phyloP scores from a whole-genome alignment of 2,797 vertebrate genomes.

The Catharus ustulatus region DNA sequence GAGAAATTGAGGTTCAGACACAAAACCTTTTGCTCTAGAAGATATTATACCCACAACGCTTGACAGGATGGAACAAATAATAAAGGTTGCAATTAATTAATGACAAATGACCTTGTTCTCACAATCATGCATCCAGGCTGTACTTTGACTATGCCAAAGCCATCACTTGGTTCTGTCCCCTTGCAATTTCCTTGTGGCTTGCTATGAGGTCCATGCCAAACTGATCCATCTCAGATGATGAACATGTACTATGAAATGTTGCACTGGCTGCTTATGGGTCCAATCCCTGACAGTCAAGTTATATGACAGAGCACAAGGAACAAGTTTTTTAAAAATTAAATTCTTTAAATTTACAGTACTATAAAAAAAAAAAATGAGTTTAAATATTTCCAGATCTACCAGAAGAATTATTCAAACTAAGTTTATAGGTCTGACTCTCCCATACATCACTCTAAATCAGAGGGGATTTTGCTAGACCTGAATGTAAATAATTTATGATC shows the following conservation, averaged over 20 bases:
- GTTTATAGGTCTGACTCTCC: constrained; percentile 47
- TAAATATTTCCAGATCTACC: constrained; percentile 65
- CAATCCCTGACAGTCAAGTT: background rate
- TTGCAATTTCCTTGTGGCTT: background rate
- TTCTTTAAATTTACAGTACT: constrained; percentile 37
- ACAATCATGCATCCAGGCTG: background rate
- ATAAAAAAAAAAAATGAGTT: constrained; percentile 7
- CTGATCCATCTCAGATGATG: background rate
- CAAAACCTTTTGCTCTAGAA: background rate
- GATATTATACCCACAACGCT: background rate
- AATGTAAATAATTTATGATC: constrained; percentile 13
- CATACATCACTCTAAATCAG: constrained; percentile 55
- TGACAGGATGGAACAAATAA: background rate
- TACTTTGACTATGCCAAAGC: background rate
- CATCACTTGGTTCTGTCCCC: background rate
- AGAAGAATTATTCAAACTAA: constrained; percentile 62
- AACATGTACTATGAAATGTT: background rate
- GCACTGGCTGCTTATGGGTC: background rate
- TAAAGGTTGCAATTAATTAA: background rate
- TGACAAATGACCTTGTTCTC: background rate
- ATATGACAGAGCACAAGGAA: background rate
- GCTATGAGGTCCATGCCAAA: background rate
- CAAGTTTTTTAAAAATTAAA: background rate
- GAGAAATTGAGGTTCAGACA: background rate
- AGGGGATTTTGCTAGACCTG: constrained; percentile 23